Base-by-base conservation (phyloP, 2,113 vertebrate genomes). In the Procavia capensis region DNA sequence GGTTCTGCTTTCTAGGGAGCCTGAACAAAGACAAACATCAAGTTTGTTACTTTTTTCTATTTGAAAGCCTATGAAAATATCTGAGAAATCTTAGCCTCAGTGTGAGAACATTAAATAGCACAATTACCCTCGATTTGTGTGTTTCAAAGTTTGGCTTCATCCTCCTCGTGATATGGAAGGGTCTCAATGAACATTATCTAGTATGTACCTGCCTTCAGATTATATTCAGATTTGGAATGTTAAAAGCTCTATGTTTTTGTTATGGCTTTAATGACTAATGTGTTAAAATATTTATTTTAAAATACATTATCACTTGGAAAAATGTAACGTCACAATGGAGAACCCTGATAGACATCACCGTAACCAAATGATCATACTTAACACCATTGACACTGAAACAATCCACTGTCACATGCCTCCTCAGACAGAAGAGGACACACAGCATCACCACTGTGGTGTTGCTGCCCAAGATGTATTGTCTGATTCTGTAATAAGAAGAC, bases 201-300 rank as follows among this genome's bases (percentile, higher is more conserved):
- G 34, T 13, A 10, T 5, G 34, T 13, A 10, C 7, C 5, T 20
- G 29, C 72, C 47, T 86, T 85, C 29, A 82, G 11, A 79, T 50
- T 66, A 20, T 59, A 41, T 59, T 86, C 34, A 34, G 31, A 85
- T 82, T 59, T 91, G 41, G 27, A 81, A 92, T 43, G 34, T 63
- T 91, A 76, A 70, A 91, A 82, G 20, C 9, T 54, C 25, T 43
- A 34, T 39, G 31, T 2, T 93, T 85, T 91, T 80, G 14, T 87
- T 84, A n/a, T 22, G 2, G 45, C 78, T 93, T 75, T 83, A 82
- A 81, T 11, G 63, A 87, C 31, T 85, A 6, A 39, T n/a, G 75
- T 79, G 29, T 36, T 87, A 9, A 87, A 88, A 57, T 83, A 81
- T 47, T 68, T 94, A 47, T 85, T 94, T 91, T 79, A 25, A 80